Conservation (phyloP, 2,888 invertebrate species). For the Plebejus anna region DNA sequence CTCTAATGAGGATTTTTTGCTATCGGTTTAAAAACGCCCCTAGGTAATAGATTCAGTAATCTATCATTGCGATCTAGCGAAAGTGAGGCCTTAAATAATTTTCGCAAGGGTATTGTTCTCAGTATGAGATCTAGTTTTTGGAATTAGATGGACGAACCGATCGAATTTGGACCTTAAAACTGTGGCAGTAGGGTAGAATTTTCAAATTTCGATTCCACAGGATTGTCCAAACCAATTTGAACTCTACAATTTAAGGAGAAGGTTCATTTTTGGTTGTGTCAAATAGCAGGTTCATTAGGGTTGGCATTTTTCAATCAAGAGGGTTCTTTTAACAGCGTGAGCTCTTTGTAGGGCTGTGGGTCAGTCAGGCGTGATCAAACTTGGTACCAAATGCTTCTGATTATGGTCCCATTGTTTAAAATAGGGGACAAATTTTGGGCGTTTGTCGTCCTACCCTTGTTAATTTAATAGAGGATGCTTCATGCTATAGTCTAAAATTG, state of each 20-base stretch:
- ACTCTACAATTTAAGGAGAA: not conserved
- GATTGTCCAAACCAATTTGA: not conserved
- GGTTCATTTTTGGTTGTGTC: not conserved
- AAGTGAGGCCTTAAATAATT: slow-evolving; percentile 71
- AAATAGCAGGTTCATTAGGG: not conserved
- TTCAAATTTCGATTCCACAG: not conserved
- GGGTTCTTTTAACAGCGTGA: not conserved
- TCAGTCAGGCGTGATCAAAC: not conserved
- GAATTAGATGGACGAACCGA: not conserved
- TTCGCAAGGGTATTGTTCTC: slow-evolving; percentile 73
- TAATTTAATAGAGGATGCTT: not conserved
- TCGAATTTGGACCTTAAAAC: not conserved
- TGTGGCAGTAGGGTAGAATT: not conserved
- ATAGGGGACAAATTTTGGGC: not conserved
- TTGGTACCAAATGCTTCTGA: not conserved
- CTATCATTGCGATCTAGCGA: slow-evolving; percentile 56
- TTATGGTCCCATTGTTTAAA: not conserved
- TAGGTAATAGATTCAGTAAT: slow-evolving; percentile 43
- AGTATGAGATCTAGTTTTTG: slow-evolving; percentile 50
- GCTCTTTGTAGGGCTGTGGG: slow-evolving; percentile 7
- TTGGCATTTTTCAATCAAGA: not conserved
- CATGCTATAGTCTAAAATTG: not conserved
- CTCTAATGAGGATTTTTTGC: not conserved
- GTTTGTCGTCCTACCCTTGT: not conserved
- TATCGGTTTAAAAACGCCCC: slow-evolving; percentile 21